Percentiles rank a stretch among this genome's conserved stretches.
Evolutionary conservation across 2,888 invertebrate genomes (phyloP).

Genomic region (Euplagia quadripunctaria): DNA sequence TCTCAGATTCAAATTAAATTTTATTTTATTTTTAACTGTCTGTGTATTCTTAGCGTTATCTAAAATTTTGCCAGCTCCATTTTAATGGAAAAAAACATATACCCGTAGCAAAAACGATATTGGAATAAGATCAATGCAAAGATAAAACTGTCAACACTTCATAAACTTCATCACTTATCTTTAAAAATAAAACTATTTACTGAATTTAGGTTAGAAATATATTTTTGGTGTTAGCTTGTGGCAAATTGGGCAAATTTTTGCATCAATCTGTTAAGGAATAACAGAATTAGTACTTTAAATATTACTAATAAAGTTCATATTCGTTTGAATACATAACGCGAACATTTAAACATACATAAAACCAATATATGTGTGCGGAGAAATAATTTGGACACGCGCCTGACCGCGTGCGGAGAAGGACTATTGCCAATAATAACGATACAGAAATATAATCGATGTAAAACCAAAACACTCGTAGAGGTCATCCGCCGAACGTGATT

Average conservation of each 20-base stretch:
- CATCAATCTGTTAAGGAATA: not conserved
- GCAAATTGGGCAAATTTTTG: not conserved
- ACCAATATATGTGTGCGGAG: conserved; percentile 1
- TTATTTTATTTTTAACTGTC: too few species aligned
- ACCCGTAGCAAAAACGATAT: not conserved
- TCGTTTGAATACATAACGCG: not conserved
- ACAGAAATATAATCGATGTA: conserved; percentile 48
- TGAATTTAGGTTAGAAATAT: conserved; percentile 11
- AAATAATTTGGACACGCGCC: conserved; percentile 40
- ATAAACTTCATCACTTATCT: not conserved
- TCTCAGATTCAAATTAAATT: too few species aligned
- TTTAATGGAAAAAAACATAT: not conserved
- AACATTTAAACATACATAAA: not conserved
- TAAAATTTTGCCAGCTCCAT: not conserved
- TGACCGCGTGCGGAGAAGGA: conserved; percentile 25
- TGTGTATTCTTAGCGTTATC: not conserved
- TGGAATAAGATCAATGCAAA: conserved; percentile 4
- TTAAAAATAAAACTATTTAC: conserved; percentile 1
- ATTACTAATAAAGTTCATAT: not conserved
- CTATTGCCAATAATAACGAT: conserved; percentile 51
- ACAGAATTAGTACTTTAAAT: not conserved
- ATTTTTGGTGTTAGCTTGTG: not conserved
- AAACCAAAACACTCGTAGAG: conserved; percentile 51
- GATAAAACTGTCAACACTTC: conserved; percentile 2
- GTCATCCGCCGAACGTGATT: conserved; percentile 24